A percentile compares a stretch with the other conserved stretches of the same genome.
These are phyloP conservation scores for Drosophila austrosaltans DNA, from an alignment of 2,888 invertebrate genomes.

Conservation along the genomic window DNA sequence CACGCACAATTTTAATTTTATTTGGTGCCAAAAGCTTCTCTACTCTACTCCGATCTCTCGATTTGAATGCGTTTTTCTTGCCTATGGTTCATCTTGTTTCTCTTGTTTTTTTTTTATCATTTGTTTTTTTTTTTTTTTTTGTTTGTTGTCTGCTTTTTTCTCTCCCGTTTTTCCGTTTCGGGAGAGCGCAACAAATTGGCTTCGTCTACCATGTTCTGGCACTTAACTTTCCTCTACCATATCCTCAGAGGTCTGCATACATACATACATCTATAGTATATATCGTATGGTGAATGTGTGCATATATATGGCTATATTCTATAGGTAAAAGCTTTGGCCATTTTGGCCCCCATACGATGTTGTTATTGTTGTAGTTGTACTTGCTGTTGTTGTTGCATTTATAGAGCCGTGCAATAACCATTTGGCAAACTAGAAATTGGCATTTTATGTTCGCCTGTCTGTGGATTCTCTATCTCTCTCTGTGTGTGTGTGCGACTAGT, in stretches of 20 bases:
- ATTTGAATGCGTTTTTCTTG: constrained; percentile 12
- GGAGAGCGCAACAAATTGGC: constrained; percentile 64
- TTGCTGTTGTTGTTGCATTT: constrained; percentile 45
- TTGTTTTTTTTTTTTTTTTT: constrained; percentile 26
- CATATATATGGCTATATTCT: constrained; percentile 34
- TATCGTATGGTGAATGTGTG: constrained; percentile 8
- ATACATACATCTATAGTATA: constrained; percentile 1
- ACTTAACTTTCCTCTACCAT: constrained; percentile 55
- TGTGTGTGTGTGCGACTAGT: constrained; percentile 10
- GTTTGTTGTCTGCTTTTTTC: constrained; percentile 26
- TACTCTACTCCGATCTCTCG: not conserved
- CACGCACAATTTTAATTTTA: constrained; percentile 62
- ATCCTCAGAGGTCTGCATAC: constrained; percentile 5
- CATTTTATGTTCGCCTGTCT: constrained; percentile 73
- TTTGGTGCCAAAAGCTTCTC: constrained; percentile 35
- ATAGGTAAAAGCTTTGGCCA: constrained; percentile 53
- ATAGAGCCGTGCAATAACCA: constrained; percentile 72
- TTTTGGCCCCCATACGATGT: constrained; percentile 45
- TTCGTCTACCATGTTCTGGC: constrained; percentile 57
- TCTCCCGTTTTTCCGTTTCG: not conserved
- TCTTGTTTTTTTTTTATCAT: constrained; percentile 21
- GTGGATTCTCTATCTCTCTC: constrained; percentile 33
- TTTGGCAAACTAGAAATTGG: constrained; percentile 80
- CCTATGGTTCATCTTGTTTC: constrained; percentile 19
- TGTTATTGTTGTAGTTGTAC: constrained; percentile 43